Base-by-base conservation (phyloP, 2,113 vertebrate genomes). In the Corythornis madagascariensis region DNA sequence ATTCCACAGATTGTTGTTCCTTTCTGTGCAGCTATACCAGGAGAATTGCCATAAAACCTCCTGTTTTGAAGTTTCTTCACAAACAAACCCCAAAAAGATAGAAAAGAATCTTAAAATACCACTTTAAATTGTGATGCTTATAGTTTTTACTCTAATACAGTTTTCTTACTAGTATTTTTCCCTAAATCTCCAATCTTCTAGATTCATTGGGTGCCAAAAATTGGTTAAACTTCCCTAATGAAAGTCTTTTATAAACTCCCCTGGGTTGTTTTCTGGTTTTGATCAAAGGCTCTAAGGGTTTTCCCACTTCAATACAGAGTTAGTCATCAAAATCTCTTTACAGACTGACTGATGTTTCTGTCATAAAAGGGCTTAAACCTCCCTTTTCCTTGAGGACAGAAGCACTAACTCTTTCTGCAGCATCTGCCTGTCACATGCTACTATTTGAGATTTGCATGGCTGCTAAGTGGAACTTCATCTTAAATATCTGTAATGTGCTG, bases 321-420 rank as follows among this genome's bases (percentile, higher is more conserved):
- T 79, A 89, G 91, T 65, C 43, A 83, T 77, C 67, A 87, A 63
- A 89, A 73, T 76, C 16, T 79, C 67, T 79, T 88, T 89, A 91
- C 47, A 82, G 71, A 33, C 50, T 78, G 40, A 45, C 50, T 65
- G 78, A 87, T 72, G 64, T 72, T 85, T 50, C 59, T 69, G 42
- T 88, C 47, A 55, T 73, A 61, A 89, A 87, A 79, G 64, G 59
- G 13, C 63, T 92, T 91, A 92, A 91, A 83, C 3, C 13, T 15
- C 38, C 17, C 12, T 79, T 85, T 93, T 88, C 66, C 87, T 89
- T 70, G 87, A 70, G 87, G 89, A 82, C 70, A 84, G 91, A 83
- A 91, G 57, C 53, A 33, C 21, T 20, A 42, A 42, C 45, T 90
- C 21, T 35, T 85, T 53, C 40, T 88, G 52, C 6, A 2, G 25